Evolutionary conservation across 2,888 invertebrate species (phyloP).

Genomic region (Spisula solida): DNA sequence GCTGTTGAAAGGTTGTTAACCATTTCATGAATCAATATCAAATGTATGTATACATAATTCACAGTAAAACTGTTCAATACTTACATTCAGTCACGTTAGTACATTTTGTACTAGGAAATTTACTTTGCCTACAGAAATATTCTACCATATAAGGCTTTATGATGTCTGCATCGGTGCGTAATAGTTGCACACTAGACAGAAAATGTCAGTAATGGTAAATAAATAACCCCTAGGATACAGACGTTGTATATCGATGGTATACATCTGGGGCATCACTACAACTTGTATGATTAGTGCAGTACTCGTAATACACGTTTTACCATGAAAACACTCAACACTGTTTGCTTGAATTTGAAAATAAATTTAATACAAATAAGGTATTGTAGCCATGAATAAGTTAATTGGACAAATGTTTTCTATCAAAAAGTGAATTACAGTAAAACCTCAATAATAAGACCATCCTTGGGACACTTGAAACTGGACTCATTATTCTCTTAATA

Average conservation of each 20-base stretch:
- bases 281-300: background rate
- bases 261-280: background rate
- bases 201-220: constrained; percentile 17
- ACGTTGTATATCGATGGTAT: background rate
- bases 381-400: background rate
- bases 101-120: background rate
- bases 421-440: background rate
- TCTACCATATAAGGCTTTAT: background rate
- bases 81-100: background rate
- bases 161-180: background rate
- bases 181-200: constrained; percentile 2
- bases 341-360: background rate
- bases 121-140: constrained; percentile 15
- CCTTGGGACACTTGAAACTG: too few relatives aligned
- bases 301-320: background rate
- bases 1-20: too few relatives aligned
- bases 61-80: constrained; percentile 3
- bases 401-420: background rate
- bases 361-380: background rate
- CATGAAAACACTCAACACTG: background rate
- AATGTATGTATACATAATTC: background rate
- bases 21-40: too few relatives aligned
- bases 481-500: background rate
- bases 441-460: background rate
- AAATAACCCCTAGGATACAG: constrained; percentile 16